phyloP scores from a whole-genome alignment of 2,888 invertebrate genomes.

The Scaptomyza polygonia region DNA sequence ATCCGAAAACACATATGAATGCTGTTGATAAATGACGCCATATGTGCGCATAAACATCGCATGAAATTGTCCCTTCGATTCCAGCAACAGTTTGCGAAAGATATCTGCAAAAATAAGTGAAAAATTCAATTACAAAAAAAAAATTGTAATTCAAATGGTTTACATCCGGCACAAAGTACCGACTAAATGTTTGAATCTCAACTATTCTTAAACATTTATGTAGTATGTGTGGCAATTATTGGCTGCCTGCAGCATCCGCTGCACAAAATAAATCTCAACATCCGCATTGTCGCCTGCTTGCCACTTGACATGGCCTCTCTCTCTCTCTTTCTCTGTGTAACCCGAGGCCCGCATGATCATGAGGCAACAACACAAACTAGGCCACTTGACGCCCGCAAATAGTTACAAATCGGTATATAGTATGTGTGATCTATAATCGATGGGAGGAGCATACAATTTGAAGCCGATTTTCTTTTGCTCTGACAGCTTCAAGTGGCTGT shows the following conservation, averaged over 20 bases:
- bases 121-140: constrained; percentile 20
- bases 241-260: constrained; percentile 56
- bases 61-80: constrained; percentile 94
- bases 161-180: constrained; percentile 51
- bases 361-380: constrained; percentile 8
- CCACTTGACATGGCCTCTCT: constrained; percentile 33
- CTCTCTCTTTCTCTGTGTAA: constrained; percentile 40
- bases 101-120: constrained; percentile 88
- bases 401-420: constrained; percentile 43
- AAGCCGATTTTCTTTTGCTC: constrained; percentile 13
- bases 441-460: constrained; percentile 36
- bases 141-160: constrained; percentile 31
- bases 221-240: constrained; percentile 44
- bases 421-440: constrained; percentile 23
- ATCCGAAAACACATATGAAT: constrained; percentile 95
- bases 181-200: constrained; percentile 52
- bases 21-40: constrained; percentile 97
- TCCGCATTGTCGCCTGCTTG: constrained; percentile 70
- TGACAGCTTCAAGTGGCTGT: constrained; percentile 68
- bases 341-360: constrained; percentile 58
- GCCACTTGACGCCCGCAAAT: constrained; percentile 68
- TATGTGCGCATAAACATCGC: constrained; percentile 98
- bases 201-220: constrained; percentile 43
- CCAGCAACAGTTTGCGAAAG: constrained; percentile 92
- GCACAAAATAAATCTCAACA: constrained; percentile 61